Percentiles rank a stretch among this genome's conserved stretches.
Evolutionary conservation across 2,797 vertebrate genomes (phyloP).

Genomic region (Linurgus olivaceus): DNA sequence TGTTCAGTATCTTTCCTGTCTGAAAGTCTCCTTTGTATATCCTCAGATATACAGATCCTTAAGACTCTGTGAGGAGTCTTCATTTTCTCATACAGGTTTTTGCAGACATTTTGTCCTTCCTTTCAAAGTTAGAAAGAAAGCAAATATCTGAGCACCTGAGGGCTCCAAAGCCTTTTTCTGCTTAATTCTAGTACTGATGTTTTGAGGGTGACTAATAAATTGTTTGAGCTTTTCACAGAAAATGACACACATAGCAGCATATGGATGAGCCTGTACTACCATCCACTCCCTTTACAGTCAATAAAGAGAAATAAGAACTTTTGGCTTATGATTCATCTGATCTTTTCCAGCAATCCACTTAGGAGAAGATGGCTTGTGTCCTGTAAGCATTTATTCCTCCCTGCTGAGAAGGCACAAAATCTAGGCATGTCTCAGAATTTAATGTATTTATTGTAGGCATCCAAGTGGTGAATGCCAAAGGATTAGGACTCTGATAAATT

Average conservation of each 20-base stretch:
- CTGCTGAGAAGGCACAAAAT: not conserved
- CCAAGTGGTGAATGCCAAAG: not conserved
- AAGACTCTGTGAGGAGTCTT: not conserved
- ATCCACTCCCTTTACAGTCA: not conserved
- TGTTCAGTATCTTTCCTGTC: not conserved
- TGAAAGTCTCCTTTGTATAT: not conserved
- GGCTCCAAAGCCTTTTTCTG: not conserved
- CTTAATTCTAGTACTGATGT: not conserved
- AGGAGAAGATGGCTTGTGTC: not conserved
- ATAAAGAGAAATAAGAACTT: not conserved
- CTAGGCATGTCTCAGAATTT: not conserved
- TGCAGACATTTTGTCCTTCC: not conserved
- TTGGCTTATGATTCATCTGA: not conserved
- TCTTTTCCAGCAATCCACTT: not conserved
- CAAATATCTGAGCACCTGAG: not conserved
- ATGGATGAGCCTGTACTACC: not conserved
- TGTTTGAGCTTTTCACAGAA: not conserved
- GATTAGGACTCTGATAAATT: not conserved
- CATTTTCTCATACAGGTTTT: not conserved
- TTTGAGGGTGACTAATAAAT: not conserved
- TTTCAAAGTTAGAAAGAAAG: not conserved
- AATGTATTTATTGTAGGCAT: not conserved
- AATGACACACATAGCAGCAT: not conserved
- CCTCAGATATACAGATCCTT: not conserved
- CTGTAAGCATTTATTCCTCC: not conserved